A percentile compares a stretch with the other conserved stretches of the same genome.
These are phyloP conservation scores for Smithornis capensis DNA, from an alignment of 2,113 vertebrate species.

Conservation along the genomic window DNA sequence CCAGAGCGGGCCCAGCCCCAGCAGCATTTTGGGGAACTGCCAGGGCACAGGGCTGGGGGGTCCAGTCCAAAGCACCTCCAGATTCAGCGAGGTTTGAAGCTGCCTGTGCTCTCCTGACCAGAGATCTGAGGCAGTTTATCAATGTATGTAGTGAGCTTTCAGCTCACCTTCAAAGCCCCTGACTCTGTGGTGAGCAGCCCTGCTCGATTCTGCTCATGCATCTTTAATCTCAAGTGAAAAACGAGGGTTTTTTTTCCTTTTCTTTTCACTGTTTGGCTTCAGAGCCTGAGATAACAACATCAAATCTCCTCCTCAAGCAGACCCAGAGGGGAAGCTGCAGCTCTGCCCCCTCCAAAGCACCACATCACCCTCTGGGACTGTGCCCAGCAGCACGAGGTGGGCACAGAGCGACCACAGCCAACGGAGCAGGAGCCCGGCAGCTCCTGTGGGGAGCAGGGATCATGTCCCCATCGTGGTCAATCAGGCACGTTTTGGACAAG, in stretches of 20 bases:
- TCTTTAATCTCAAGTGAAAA: conserved; percentile 37
- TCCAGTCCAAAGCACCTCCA: not conserved
- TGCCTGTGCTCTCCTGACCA: not conserved
- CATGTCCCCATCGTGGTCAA: not conserved
- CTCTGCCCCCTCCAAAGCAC: not conserved
- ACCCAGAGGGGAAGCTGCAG: not conserved
- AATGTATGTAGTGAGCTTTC: not conserved
- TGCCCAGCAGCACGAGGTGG: fast-evolving
- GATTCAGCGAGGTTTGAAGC: not conserved
- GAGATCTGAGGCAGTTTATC: not conserved
- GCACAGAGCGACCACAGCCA: fast-evolving
- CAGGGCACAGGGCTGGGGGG: not conserved
- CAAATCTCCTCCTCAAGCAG: not conserved
- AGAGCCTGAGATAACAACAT: not conserved
- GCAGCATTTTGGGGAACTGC: fast-evolving
- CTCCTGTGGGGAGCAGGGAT: not conserved
- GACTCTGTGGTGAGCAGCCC: not conserved
- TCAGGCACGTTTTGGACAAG: not conserved
- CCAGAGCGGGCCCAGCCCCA: fast-evolving
- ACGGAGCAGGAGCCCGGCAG: not conserved
- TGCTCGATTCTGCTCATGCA: not conserved
- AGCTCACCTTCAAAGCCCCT: conserved; percentile 49
- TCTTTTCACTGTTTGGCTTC: not conserved
- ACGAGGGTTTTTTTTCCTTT: fast-evolving
- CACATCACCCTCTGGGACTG: fast-evolving